These are phyloP conservation scores for Crematogaster levior DNA, from an alignment of 2,888 invertebrate species.

Conservation along the genomic window DNA sequence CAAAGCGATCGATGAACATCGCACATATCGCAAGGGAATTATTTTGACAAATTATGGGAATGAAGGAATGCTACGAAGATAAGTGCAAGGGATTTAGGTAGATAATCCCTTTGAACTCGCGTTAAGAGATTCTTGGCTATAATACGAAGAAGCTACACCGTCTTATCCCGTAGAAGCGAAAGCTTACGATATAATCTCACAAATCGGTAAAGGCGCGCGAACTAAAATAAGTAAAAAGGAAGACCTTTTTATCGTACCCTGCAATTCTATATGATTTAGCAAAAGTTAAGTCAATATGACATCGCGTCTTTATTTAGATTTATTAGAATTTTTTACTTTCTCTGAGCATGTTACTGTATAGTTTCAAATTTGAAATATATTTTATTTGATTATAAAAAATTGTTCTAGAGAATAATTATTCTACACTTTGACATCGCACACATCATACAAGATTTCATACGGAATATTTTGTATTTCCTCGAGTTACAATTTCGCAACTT, in stretches of 20 bases:
- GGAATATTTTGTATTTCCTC: background rate
- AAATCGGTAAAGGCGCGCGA: slow-evolving; percentile 24
- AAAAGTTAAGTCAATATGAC: background rate
- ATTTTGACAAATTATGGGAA: slow-evolving; percentile 49
- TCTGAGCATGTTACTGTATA: background rate
- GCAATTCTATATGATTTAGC: slow-evolving; percentile 24
- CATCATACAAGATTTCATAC: background rate
- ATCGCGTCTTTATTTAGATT: slow-evolving; percentile 4
- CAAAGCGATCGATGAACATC: background rate
- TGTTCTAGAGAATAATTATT: background rate
- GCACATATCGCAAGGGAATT: background rate
- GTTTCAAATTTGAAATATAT: background rate
- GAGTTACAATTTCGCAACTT: background rate
- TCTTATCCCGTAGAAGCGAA: slow-evolving; percentile 29
- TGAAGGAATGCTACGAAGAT: slow-evolving; percentile 20
- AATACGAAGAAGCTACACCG: slow-evolving; percentile 40
- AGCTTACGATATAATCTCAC: slow-evolving; percentile 53
- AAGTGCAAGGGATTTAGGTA: slow-evolving; percentile 25
- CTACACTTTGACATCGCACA: background rate
- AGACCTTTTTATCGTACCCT: background rate
- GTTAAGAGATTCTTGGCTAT: slow-evolving; percentile 29
- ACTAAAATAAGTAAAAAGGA: slow-evolving; percentile 28
- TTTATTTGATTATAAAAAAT: background rate
- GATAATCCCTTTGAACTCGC: slow-evolving; percentile 51
- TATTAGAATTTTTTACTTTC: background rate